phyloP scores from a whole-genome alignment of 2,888 invertebrate genomes.

The Alsophila aescularia region DNA sequence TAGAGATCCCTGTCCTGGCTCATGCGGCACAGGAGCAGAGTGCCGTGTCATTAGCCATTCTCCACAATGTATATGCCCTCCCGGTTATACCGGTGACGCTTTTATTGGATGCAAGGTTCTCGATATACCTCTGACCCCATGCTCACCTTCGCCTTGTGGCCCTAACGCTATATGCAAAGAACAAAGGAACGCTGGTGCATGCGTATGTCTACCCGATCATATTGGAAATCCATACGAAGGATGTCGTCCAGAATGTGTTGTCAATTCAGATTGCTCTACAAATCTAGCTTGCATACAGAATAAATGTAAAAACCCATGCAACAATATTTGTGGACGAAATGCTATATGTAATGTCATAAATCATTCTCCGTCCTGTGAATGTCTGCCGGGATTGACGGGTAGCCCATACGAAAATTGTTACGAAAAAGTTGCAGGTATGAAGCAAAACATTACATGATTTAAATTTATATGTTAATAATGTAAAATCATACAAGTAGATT shows the following conservation, averaged over 20 bases:
- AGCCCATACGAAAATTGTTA: slow-evolving; percentile 85
- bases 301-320: slow-evolving; percentile 90
- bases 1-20: slow-evolving; percentile 89
- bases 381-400: slow-evolving; percentile 85
- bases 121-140: slow-evolving; percentile 83
- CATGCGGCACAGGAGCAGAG: slow-evolving; percentile 89
- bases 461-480: neutral
- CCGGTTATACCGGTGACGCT: slow-evolving; percentile 86
- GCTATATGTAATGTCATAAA: slow-evolving; percentile 89
- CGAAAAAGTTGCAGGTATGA: slow-evolving; percentile 64
- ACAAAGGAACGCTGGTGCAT: slow-evolving; percentile 87
- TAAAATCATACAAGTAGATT: neutral
- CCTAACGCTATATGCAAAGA: slow-evolving; percentile 89
- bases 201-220: slow-evolving; percentile 87
- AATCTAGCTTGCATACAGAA: slow-evolving; percentile 89
- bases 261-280: slow-evolving; percentile 89
- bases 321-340: slow-evolving; percentile 89
- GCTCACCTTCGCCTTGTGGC: slow-evolving; percentile 89
- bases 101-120: slow-evolving; percentile 82
- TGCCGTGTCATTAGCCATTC: slow-evolving; percentile 90
- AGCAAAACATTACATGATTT: neutral
- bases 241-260: slow-evolving; percentile 89
- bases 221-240: slow-evolving; percentile 91
- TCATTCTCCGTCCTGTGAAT: slow-evolving; percentile 89
- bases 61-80: slow-evolving; percentile 89